These are phyloP conservation scores for Amphipoea lucens DNA, from an alignment of 2,888 invertebrate species.

Conservation along the genomic window DNA sequence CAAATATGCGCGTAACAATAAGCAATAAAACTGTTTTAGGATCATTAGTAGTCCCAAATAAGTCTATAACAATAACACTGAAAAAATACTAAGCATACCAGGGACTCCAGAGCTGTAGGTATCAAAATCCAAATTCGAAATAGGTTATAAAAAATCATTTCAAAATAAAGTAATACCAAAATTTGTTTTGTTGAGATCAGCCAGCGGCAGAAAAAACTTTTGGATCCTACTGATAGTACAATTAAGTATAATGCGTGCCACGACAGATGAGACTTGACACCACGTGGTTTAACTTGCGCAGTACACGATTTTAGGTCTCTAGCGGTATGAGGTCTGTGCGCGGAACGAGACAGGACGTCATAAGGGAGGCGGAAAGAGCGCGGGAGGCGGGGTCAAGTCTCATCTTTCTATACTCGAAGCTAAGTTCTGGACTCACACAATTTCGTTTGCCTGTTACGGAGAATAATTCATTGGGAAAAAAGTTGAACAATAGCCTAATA, in stretches of 20 bases:
- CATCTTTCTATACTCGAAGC: neutral
- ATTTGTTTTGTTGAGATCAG: neutral
- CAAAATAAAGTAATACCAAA: neutral
- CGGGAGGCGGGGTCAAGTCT: no score
- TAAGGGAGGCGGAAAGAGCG: no score
- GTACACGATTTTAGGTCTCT: no score
- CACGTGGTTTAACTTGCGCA: no score
- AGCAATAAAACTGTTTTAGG: slow-evolving; percentile 22
- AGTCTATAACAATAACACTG: neutral
- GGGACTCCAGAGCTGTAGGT: neutral
- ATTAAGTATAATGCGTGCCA: neutral
- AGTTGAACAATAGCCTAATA: neutral
- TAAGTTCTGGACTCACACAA: neutral
- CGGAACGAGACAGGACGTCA: no score
- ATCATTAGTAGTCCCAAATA: neutral
- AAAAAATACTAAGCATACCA: neutral
- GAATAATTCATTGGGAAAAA: neutral
- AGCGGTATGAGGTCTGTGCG: no score
- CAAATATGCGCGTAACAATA: slow-evolving; percentile 10
- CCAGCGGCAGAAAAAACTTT: neutral
- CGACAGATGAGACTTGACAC: no score
- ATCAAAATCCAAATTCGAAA: neutral
- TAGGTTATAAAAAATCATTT: no score
- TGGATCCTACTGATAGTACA: neutral
- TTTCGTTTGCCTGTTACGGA: neutral